A percentile compares a stretch with the other conserved stretches of the same genome.
Evolutionary conservation across 1,140 invertebrate genomes (phyloP).

Genomic region (Drosophila erecta): DNA sequence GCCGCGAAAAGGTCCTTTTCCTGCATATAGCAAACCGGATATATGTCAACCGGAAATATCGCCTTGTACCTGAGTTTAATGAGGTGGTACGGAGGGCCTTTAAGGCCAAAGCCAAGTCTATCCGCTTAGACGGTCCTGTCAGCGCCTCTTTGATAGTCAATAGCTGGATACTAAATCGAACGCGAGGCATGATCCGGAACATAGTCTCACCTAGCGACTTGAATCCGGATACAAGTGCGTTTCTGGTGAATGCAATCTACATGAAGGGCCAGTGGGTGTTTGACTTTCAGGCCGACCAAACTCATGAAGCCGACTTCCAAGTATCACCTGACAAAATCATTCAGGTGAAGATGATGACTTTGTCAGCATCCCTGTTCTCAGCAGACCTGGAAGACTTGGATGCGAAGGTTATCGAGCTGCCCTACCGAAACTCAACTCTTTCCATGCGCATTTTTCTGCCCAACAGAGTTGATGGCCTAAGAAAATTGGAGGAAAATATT

Average conservation of each 20-base stretch:
- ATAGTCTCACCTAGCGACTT: slow-evolving; percentile 84
- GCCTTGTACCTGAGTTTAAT: slow-evolving; percentile 43
- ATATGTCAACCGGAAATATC: slow-evolving; percentile 51
- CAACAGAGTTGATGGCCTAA: slow-evolving; percentile 85
- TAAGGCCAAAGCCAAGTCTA: slow-evolving; percentile 66
- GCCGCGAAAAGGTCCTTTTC: slow-evolving; percentile 38
- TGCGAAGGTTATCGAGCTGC: slow-evolving; percentile 61
- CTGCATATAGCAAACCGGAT: slow-evolving; percentile 69
- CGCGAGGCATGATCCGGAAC: slow-evolving; percentile 86
- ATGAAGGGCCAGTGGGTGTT: slow-evolving; percentile 84
- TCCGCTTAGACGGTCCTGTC: slow-evolving; percentile 84
- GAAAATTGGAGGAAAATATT: slow-evolving; percentile 84
- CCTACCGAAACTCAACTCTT: slow-evolving; percentile 83
- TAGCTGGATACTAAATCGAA: slow-evolving; percentile 86
- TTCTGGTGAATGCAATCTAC: slow-evolving; percentile 88
- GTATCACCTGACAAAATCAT: slow-evolving; percentile 38
- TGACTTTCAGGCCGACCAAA: slow-evolving; percentile 31
- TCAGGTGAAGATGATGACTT: slow-evolving; percentile 86
- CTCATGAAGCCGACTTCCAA: slow-evolving; percentile 42
- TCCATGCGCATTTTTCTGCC: slow-evolving; percentile 87
- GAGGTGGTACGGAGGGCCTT: slow-evolving; percentile 46
- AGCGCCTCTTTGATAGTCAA: slow-evolving; percentile 85
- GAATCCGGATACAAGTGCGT: slow-evolving; percentile 72
- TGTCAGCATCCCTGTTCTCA: slow-evolving; percentile 66
- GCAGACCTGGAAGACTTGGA: slow-evolving; percentile 47